These are phyloP conservation scores for Hirundo rustica DNA, from an alignment of 2,797 vertebrate genomes.

Conservation along the genomic window DNA sequence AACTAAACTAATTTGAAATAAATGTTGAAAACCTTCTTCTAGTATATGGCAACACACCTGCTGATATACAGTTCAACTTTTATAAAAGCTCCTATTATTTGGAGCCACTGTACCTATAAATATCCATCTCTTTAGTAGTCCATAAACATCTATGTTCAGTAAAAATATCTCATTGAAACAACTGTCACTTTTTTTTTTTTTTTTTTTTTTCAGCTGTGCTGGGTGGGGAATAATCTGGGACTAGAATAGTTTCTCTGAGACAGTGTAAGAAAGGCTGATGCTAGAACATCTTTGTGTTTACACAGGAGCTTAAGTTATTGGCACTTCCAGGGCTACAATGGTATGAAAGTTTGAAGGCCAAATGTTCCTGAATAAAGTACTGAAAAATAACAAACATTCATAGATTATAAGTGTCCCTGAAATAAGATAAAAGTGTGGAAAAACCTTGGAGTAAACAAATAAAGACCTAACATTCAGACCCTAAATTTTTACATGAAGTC, in stretches of 20 bases:
- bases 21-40: not conserved
- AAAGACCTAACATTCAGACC: not conserved
- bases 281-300: not conserved
- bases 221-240: not conserved
- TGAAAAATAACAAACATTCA: not conserved
- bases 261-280: not conserved
- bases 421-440: accelerated
- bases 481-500: not conserved
- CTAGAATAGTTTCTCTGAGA: not conserved
- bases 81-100: not conserved
- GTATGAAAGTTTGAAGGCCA: not conserved
- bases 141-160: not conserved
- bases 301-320: not conserved
- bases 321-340: not conserved
- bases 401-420: not conserved
- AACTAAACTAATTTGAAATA: constrained; percentile 9
- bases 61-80: not conserved
- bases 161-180: not conserved
- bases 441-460: not conserved
- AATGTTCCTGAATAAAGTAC: not conserved
- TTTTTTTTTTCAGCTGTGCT: not conserved
- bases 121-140: not conserved
- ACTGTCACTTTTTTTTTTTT: not conserved
- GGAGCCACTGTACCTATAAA: not conserved
- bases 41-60: not conserved